Base-by-base conservation (phyloP, 2,113 vertebrate species). In the Pelusios castaneus region DNA sequence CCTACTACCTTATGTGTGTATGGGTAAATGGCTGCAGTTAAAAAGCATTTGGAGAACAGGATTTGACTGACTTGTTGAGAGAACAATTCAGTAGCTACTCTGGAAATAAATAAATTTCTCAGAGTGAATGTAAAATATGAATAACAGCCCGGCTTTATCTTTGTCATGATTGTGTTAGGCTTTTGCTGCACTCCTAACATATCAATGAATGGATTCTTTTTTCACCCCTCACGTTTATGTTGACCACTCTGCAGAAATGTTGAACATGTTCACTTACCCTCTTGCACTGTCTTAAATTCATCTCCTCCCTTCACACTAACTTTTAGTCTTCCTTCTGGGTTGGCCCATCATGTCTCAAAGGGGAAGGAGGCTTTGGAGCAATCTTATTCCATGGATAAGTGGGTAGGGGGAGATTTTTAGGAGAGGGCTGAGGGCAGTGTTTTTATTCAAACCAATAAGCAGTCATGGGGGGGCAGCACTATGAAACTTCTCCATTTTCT, bases 51-150 rank as follows among this genome's bases (percentile, higher is more conserved):
- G 75, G 85, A 94, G 31, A 92, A 41, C 10, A 22, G 25, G 10
- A 83, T 55, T 81, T 81, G 79, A 56, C 79, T 55, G 55, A n/a
- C 16, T 54, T 5, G 6, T 45, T 82, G 6, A 10, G 29, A 79
- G 89, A 88, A 0, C 0, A 84, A 51, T 9, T 91, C 55, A 87
- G 41, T 87, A 79, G 8, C 89, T 86, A 16, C 45, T 92, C 84
- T 92, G 52, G 84, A 90, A 92, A 24, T 63, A 83, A 47, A 5
- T 84, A 2, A 54, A 67, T 43, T 38, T 84, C 54, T 84, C 86
- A 19, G 4, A 3, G 85, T 94, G n/a, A n/a, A 95, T 73, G 58
- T 95, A 75, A 75, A 96, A 84, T 95, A 5, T 84, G 77, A 41
- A 2, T 85, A 93, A 49, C 13, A 41, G 54, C 8, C 24, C 88